phyloP scores from a whole-genome alignment of 2,888 invertebrate species.

The Tipula vernalis region DNA sequence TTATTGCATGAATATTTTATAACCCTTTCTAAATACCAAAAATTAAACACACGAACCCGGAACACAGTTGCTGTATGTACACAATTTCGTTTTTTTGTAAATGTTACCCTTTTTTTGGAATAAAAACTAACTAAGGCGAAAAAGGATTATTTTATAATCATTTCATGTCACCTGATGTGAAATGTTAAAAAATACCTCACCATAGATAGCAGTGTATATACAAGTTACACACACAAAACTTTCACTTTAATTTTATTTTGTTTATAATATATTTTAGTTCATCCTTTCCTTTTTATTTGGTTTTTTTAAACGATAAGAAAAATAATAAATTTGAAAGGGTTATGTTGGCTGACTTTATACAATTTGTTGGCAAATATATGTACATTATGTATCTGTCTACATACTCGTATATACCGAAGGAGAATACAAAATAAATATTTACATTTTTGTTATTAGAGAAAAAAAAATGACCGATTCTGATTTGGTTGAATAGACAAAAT shows the following conservation, averaged over 20 bases:
- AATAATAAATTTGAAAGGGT: not conserved
- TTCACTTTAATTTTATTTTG: not conserved
- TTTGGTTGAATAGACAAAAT: not conserved
- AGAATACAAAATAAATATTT: not conserved
- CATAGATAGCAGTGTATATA: not conserved
- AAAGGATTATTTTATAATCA: not conserved
- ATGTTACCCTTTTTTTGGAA: not conserved
- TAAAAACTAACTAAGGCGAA: not conserved
- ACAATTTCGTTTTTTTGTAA: not conserved
- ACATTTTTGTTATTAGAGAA: not conserved
- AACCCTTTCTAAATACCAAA: not conserved
- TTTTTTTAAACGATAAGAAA: not conserved
- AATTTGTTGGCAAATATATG: not conserved
- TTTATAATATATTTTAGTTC: not conserved
- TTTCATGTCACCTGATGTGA: not conserved
- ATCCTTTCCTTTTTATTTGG: not conserved
- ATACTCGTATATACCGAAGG: not conserved
- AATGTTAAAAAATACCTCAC: not conserved
- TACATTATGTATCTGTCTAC: not conserved
- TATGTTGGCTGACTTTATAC: not conserved
- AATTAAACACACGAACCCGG: slow-evolving; percentile 5
- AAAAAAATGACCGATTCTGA: not conserved
- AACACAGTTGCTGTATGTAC: not conserved
- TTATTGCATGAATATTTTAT: not conserved
- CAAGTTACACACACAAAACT: not conserved